Percentiles rank a stretch among this genome's conserved stretches.
Evolutionary conservation across 1,140 invertebrate genomes (phyloP).

Genomic region (Tetranychus urticae): DNA sequence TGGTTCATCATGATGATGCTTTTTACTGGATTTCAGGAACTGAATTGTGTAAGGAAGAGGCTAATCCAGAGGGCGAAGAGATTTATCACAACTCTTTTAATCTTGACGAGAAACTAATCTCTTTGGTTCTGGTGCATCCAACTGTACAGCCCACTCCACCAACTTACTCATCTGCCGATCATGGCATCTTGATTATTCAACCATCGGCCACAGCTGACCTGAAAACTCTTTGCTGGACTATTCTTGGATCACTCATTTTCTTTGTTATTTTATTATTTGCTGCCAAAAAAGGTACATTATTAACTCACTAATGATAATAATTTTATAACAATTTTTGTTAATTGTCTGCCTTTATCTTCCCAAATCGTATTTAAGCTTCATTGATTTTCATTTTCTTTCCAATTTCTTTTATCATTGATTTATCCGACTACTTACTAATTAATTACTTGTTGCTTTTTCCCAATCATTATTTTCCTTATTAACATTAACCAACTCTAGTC

Average conservation of each 20-base stretch:
- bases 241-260: not conserved
- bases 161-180: not conserved
- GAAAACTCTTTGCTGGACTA: not conserved
- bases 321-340: no score
- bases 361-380: no score
- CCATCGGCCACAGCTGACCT: not conserved
- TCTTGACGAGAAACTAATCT: not conserved
- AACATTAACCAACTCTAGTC: not conserved
- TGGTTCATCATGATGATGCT: slow-evolving; percentile 44
- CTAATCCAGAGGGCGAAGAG: slow-evolving; percentile 24
- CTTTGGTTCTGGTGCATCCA: not conserved
- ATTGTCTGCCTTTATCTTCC: no score
- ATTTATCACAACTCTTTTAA: slow-evolving; percentile 44
- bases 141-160: not conserved
- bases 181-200: not conserved
- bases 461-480: not conserved
- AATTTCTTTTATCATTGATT: no score
- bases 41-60: slow-evolving; percentile 42
- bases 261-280: not conserved
- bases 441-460: not conserved
- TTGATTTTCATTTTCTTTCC: no score
- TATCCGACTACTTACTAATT: not conserved
- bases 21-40: slow-evolving; percentile 59
- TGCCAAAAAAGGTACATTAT: not conserved
- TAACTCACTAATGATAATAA: no score